A percentile compares a stretch with the other conserved stretches of the same genome.
These are phyloP conservation scores for Vanessa atalanta DNA, from an alignment of 1,140 invertebrate species.

Conservation along the genomic window DNA sequence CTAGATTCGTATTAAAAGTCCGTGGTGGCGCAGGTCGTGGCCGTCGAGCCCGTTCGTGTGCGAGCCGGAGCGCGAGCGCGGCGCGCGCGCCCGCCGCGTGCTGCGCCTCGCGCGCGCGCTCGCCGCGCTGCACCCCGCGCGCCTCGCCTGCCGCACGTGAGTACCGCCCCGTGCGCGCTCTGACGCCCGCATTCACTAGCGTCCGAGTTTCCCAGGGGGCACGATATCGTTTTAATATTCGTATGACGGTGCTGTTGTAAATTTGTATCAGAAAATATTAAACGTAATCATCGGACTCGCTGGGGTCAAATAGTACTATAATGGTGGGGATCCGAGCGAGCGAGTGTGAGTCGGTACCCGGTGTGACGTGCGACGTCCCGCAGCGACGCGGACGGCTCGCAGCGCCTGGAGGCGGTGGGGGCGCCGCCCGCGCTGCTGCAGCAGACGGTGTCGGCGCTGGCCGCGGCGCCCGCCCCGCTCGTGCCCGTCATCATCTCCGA, in stretches of 20 bases:
- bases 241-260: no score
- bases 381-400: constrained; percentile 50
- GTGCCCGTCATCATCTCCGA: constrained; percentile 73
- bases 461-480: constrained; percentile 35
- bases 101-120: constrained; percentile 53
- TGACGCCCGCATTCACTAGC: no score
- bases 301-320: no score
- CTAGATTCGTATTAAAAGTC: no score
- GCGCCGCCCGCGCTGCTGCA: constrained; percentile 42
- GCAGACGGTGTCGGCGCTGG: constrained; percentile 19
- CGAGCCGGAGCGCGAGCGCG: constrained; percentile 56
- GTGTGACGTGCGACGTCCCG: not conserved
- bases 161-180: not conserved
- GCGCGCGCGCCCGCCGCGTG: constrained; percentile 59
- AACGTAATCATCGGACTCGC: no score
- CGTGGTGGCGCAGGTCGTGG: not conserved
- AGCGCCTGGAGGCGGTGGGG: constrained; percentile 48
- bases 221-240: no score
- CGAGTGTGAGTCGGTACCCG: no score
- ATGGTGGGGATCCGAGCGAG: no score
- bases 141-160: constrained; percentile 41
- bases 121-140: constrained; percentile 47
- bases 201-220: no score
- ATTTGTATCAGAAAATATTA: no score
- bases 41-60: constrained; percentile 7